These are phyloP conservation scores for Saccostrea cuccullata DNA, from an alignment of 1,140 invertebrate genomes.

Conservation along the genomic window DNA sequence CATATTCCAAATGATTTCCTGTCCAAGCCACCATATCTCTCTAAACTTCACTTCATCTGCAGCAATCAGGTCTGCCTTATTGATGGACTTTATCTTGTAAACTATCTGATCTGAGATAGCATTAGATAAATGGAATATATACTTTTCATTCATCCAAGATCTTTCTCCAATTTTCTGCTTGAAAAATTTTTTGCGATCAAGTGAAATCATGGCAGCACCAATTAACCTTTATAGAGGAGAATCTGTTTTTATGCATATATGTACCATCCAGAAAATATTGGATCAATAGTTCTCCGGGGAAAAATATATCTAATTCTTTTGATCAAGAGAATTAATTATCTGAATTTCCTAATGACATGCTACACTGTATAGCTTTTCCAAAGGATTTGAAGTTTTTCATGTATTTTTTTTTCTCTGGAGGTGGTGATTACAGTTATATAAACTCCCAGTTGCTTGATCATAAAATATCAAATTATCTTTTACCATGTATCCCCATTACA, in stretches of 20 bases:
- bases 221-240: not conserved
- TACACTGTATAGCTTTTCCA: not conserved
- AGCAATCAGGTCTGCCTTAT: slow-evolving; percentile 4
- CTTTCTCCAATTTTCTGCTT: slow-evolving; percentile 4
- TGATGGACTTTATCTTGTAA: not conserved
- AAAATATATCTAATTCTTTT: not conserved
- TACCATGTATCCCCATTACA: not conserved
- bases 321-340: slow-evolving; percentile 15
- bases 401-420: not conserved
- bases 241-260: slow-evolving; percentile 7
- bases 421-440: not conserved
- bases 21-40: not conserved
- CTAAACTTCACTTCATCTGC: not conserved
- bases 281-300: not conserved
- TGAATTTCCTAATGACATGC: slow-evolving; percentile 16
- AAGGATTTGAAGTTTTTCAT: not conserved
- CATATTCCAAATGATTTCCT: not conserved
- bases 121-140: slow-evolving; percentile 2
- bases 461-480: not conserved
- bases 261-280: not conserved
- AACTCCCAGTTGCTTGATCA: slow-evolving; percentile 4
- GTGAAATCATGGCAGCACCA: slow-evolving; percentile 5
- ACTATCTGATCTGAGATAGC: not conserved
- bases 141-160: not conserved
- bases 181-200: not conserved